Base-by-base conservation (phyloP, 2,113 vertebrate species). In the Hippolais icterina region DNA sequence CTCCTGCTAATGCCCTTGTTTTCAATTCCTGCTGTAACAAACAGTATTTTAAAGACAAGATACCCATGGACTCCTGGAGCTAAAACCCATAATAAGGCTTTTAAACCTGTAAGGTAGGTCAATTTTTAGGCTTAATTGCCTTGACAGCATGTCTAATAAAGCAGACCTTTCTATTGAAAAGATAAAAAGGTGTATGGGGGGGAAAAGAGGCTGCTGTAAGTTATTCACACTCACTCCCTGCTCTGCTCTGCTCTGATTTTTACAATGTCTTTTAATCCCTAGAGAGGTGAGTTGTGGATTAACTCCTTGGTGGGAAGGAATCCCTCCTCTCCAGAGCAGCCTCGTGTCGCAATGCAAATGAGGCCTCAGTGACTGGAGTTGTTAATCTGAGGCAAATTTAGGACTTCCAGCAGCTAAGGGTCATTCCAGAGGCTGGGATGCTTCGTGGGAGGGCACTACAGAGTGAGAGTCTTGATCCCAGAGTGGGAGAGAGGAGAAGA, bases 71-170 rank as follows among this genome's bases (percentile, higher is more conserved):
- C 68, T 83, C 79, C 84, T 70, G 60, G 87, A 93, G 70, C 65
- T 87, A 89, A 96, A 94, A 59, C 89, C 72, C 49, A 71, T 92
- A 93, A 90, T 75, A 88, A 90, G 60, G 69, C 61, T 94, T 90
- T 97, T 79, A 94, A 84, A 78, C 54, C 68, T 89, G 37, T 77
- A 82, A 87, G 85, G 41, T 35, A 83, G 79, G 79, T 96, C 82
- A 92, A 57, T 84, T 87, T 94, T 93, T 70, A 75, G 79, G 70
- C 70, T 85, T 96, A 95, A 96, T 81, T 96, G 86, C 52, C 52
- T 85, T 64, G 83, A 87, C 41, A 83, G n/a, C 52, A 78, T 53
- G 54, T 78, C 80, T 78, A 94, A 91, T 75, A 92, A 74, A 60
- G 33, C 75, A 90, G 76, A n/a, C 17, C 10, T 96, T 86, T 39